phyloP scores from a whole-genome alignment of 2,888 invertebrate genomes.

The Lasioglossum vierecki region DNA sequence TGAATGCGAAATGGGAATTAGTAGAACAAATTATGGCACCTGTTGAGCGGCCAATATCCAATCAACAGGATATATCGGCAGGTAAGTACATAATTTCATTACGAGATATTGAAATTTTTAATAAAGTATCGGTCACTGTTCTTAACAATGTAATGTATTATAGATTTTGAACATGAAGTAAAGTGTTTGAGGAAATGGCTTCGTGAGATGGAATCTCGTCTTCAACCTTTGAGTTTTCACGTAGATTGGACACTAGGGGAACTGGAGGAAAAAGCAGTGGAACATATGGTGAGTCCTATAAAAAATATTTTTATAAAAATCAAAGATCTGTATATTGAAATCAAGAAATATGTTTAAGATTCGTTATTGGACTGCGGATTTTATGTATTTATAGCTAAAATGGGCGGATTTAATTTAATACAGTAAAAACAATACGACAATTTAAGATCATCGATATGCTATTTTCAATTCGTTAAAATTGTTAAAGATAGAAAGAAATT shows the following conservation, averaged over 20 bases:
- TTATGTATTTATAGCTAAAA: too few relatives aligned
- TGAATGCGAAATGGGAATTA: slow-evolving; percentile 92
- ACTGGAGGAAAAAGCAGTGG: slow-evolving; percentile 90
- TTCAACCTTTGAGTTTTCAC: slow-evolving; percentile 90
- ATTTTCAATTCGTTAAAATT: too few relatives aligned
- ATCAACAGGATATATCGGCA: slow-evolving; percentile 82
- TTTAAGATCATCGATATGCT: too few relatives aligned
- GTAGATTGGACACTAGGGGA: slow-evolving; percentile 90
- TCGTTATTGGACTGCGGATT: too few relatives aligned
- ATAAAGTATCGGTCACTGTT: not conserved
- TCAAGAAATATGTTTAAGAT: not conserved
- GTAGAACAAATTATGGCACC: slow-evolving; percentile 89
- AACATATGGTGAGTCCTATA: slow-evolving; percentile 91
- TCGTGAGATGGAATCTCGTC: slow-evolving; percentile 92
- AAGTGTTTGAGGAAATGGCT: slow-evolving; percentile 93
- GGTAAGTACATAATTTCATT: slow-evolving; percentile 70
- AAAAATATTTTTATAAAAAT: slow-evolving; percentile 5
- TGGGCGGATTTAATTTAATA: too few relatives aligned
- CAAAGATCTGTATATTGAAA: not conserved
- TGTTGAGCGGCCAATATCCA: slow-evolving; percentile 83
- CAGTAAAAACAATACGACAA: too few relatives aligned
- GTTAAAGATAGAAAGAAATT: too few relatives aligned
- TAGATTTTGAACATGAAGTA: slow-evolving; percentile 91
- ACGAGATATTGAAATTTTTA: not conserved
- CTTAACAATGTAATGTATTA: slow-evolving; percentile 53